Evolutionary conservation across 2,888 invertebrate genomes (phyloP).

Genomic region (Blastobasis lacticolella): DNA sequence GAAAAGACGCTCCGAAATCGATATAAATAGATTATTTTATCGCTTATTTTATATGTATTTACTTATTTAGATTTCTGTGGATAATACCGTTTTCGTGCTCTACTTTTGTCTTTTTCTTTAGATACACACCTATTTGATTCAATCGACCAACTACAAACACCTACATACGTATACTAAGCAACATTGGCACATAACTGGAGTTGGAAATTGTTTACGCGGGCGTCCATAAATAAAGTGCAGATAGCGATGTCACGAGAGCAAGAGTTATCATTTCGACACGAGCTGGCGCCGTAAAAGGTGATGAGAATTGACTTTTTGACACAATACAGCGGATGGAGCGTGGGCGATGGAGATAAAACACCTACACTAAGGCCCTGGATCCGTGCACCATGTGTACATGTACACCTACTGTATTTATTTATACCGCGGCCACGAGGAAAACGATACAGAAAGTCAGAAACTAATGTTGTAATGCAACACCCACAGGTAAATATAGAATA

Average conservation of each 20-base stretch:
- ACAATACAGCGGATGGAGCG: constrained; percentile 20
- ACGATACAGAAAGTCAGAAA: constrained; percentile 1
- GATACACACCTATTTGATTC: too few relatives aligned
- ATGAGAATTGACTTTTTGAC: constrained; percentile 24
- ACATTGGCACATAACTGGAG: too few relatives aligned
- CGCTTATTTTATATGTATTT: too few relatives aligned
- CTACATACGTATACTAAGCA: too few relatives aligned
- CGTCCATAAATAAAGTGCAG: not conserved
- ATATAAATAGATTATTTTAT: too few relatives aligned
- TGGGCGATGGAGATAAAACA: constrained; percentile 26
- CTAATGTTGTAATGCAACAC: constrained; percentile 1
- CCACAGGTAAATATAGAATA: constrained; percentile 2
- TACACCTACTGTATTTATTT: too few relatives aligned
- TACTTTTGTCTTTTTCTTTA: too few relatives aligned
- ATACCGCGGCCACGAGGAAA: not conserved
- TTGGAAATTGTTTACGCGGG: not conserved
- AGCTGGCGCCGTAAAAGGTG: constrained; percentile 14
- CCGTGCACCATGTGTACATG: constrained; percentile 12
- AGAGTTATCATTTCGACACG: constrained; percentile 17
- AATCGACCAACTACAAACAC: too few relatives aligned
- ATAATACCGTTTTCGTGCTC: too few relatives aligned
- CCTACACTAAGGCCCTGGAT: constrained; percentile 25
- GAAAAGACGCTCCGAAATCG: too few relatives aligned
- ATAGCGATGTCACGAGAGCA: constrained; percentile 6
- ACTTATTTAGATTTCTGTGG: too few relatives aligned